These are phyloP conservation scores for Drosophila virilis DNA, from an alignment of 1,140 invertebrate genomes.

Conservation along the genomic window DNA sequence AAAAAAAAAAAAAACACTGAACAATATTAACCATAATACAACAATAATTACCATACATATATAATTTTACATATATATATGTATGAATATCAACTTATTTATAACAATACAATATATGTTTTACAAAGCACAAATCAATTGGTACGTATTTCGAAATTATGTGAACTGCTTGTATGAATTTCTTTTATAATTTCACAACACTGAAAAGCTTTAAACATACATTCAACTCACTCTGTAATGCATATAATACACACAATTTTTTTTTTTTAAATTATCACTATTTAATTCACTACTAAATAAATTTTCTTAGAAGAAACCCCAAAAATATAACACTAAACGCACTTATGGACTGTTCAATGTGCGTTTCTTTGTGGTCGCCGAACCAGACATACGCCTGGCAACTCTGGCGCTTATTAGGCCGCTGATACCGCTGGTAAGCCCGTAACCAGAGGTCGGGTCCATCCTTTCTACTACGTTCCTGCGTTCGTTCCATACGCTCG, in stretches of 20 bases:
- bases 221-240: background rate
- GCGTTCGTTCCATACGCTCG: constrained; percentile 34
- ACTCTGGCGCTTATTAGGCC: constrained; percentile 80
- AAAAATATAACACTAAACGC: constrained; percentile 68
- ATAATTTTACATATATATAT: constrained; percentile 17
- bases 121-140: constrained; percentile 77
- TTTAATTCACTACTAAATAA: constrained; percentile 51
- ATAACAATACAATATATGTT: constrained; percentile 51
- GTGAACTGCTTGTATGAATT: constrained; percentile 52
- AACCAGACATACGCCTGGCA: constrained; percentile 78
- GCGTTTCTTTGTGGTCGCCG: constrained; percentile 81
- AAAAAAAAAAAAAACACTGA: constrained; percentile 15
- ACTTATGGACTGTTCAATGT: constrained; percentile 77
- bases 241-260: constrained; percentile 27
- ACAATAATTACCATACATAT: constrained; percentile 26
- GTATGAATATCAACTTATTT: constrained; percentile 34
- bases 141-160: constrained; percentile 84
- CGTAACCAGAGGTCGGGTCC: constrained; percentile 43
- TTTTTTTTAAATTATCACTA: background rate
- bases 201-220: constrained; percentile 25
- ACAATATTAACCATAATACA: constrained; percentile 24
- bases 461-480: constrained; percentile 40
- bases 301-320: constrained; percentile 78
- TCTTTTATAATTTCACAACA: constrained; percentile 56
- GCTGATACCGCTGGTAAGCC: constrained; percentile 82